Base-by-base conservation (phyloP, 1,140 invertebrate species). In the Planococcus citri region DNA sequence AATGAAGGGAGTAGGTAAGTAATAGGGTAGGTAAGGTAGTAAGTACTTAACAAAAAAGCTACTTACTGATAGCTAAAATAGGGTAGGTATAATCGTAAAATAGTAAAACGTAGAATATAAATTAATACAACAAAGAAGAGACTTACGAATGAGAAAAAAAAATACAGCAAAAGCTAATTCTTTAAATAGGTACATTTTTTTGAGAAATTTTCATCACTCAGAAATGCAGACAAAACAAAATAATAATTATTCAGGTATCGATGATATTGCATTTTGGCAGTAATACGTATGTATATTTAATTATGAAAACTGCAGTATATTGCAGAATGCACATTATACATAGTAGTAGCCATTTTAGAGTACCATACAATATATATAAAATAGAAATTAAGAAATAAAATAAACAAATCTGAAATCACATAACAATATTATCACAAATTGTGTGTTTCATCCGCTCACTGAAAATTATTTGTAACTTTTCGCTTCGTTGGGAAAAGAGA, bases 351-450 rank as follows among this genome's bases (percentile, higher is more conserved):
- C 41, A 51, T 51, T 51, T 51, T 51, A 51, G n/a, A n/a, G n/a
- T n/a, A n/a, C n/a, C 41, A n/a, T 51, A n/a, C 10, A 51, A 51
- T 17, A n/a, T 9, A 51, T 51, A 51, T 51, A 51, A 51, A 51
- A 51, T 51, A 51, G 41, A 51, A 51, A 51, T 51, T 51, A 20
- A 51, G 41, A 51, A 51, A 51, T 51, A 17, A 17, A 51, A 51
- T 33, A 51, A 51, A 51, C 41, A n/a, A 51, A 51, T 51, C 41
- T 51, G 41, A 51, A 51, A 51, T 51, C 41, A 51, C 41, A 51
- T 51, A 51, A 51, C 41, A 51, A 51, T 51, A 51, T 51, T 51
- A 51, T 51, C 41, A 51, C 41, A 51, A 51, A 51, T 51, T 51
- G 41, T 51, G n/a, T 51, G 4, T n/a, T n/a, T n/a, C n/a, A n/a